Percentiles rank a stretch among this genome's conserved stretches.
Evolutionary conservation across 2,888 invertebrate species (phyloP).

Genomic region (Piscicola geometra): DNA sequence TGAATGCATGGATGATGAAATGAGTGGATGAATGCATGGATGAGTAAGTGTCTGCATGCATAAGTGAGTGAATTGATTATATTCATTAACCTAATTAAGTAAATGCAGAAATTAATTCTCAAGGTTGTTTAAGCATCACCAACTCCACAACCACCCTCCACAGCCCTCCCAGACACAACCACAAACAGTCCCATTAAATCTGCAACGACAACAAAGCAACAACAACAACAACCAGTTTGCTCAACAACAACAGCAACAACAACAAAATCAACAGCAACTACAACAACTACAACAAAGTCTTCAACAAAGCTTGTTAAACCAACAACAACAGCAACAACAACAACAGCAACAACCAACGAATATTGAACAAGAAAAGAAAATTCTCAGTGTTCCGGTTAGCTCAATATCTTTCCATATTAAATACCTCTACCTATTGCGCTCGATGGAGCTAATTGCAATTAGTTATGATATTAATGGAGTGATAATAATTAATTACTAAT

Average conservation of each 20-base stretch:
- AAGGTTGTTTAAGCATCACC: no score
- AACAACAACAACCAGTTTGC: not conserved
- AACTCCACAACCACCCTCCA: not conserved
- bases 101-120: no score
- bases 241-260: constrained; percentile 16
- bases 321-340: constrained; percentile 2
- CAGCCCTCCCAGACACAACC: constrained; percentile 6
- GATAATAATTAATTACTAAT: no score
- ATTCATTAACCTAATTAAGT: no score
- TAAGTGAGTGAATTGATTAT: no score
- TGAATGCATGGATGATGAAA: no score
- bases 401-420: not conserved
- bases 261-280: not conserved
- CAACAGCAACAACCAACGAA: not conserved
- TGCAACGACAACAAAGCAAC: not conserved
- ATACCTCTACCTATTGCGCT: not conserved
- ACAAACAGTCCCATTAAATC: not conserved
- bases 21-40: no score
- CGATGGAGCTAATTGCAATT: no score
- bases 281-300: not conserved
- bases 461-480: no score
- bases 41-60: no score
- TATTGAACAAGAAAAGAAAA: constrained; percentile 11
- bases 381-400: not conserved
- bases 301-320: not conserved